Evolutionary conservation across 1,140 invertebrate species (phyloP).

Genomic region (Idris sp.): DNA sequence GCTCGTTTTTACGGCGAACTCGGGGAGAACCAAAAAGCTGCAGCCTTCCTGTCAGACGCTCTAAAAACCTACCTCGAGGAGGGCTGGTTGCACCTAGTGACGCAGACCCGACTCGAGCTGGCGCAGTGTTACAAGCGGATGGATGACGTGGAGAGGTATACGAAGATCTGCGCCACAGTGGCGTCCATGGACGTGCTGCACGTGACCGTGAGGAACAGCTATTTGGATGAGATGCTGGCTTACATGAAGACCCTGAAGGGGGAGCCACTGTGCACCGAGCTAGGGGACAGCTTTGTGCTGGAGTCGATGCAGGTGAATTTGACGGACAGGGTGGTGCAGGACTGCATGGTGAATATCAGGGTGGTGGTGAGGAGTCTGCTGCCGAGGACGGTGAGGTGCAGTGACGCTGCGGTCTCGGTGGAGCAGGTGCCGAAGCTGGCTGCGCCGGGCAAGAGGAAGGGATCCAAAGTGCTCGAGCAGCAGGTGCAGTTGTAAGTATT

Average conservation of each 20-base stretch:
- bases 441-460: constrained; percentile 59
- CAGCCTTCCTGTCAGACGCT: constrained; percentile 91
- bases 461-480: constrained; percentile 62
- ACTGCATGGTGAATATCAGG: constrained; percentile 80
- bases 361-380: constrained; percentile 81
- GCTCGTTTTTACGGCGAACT: constrained; percentile 93
- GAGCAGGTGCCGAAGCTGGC: constrained; percentile 73
- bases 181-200: constrained; percentile 86
- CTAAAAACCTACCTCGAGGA: constrained; percentile 91
- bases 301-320: constrained; percentile 77
- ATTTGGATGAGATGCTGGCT: constrained; percentile 87
- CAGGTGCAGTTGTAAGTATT: constrained; percentile 67
- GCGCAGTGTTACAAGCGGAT: constrained; percentile 90
- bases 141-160: constrained; percentile 85
- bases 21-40: constrained; percentile 91
- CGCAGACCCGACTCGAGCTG: constrained; percentile 89
- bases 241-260: constrained; percentile 80
- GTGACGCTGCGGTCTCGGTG: constrained; percentile 77
- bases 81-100: constrained; percentile 89
- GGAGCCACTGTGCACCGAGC: constrained; percentile 71
- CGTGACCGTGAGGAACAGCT: constrained; percentile 85
- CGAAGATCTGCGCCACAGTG: constrained; percentile 87
- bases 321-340: constrained; percentile 79
- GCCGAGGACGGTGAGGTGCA: constrained; percentile 80
- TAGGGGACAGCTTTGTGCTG: constrained; percentile 76